Conservation (phyloP, 2,113 vertebrate genomes). For the Crotalus viridis region DNA sequence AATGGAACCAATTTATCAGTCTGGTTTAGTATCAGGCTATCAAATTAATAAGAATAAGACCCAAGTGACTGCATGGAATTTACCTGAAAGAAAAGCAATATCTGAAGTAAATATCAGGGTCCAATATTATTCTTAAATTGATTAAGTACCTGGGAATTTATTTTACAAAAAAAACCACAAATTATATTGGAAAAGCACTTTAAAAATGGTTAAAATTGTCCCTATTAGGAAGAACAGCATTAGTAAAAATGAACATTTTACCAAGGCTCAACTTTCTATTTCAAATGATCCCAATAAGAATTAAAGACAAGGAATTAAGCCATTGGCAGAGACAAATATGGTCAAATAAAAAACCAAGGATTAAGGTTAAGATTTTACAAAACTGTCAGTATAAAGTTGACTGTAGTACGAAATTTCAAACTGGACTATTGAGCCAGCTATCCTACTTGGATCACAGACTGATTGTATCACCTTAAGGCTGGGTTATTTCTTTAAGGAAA, state of each 20-base stretch:
- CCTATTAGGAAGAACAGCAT: neutral
- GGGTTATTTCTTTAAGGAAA: neutral
- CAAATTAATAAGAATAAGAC: neutral
- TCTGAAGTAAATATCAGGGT: neutral
- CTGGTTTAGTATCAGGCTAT: neutral
- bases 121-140: neutral
- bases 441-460: neutral
- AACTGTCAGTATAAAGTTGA: neutral
- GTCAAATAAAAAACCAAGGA: neutral
- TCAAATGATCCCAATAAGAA: neutral
- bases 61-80: neutral
- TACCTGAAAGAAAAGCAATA: neutral
- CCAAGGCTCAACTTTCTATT: neutral
- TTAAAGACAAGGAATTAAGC: neutral
- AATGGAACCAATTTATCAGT: neutral
- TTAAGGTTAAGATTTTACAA: neutral
- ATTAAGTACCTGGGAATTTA: neutral
- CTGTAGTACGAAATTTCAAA: neutral
- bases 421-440: neutral
- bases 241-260: neutral
- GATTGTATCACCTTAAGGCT: neutral
- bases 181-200: neutral
- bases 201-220: neutral
- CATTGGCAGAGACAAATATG: neutral
- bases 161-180: neutral